Evolutionary conservation across 2,113 vertebrate genomes (phyloP), one percentile per base, ranked within the genome.

Genomic region (Syngnathoides biaculeatus): DNA sequence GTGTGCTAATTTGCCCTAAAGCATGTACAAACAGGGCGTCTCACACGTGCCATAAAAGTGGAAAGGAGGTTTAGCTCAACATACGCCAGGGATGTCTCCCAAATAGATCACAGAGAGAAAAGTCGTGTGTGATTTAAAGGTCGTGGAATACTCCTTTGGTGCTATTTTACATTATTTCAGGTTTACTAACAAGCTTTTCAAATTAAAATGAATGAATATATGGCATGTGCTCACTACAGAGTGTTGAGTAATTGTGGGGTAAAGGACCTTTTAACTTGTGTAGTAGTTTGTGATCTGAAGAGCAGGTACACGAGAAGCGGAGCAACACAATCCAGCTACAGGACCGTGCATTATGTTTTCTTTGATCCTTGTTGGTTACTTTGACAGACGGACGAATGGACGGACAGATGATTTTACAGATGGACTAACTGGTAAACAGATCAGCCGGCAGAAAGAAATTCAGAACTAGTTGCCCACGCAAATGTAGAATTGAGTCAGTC

Each of bases 31-130:
- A 92, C 90, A 92, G 85, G 88, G 77, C 80, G 73, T 76, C 86
- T 90, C 88, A 91, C 88, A 88, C 73, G 78, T 87, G 85, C 89
- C 90, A 89, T 87, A 89, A 88, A 90, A 85, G 86, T 86, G 86
- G 87, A 89, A 86, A 87, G 84, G 87, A 91, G 91, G 90, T 88
- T 92, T 90, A 91, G 89, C 84, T 90, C 88, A 86, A 89, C 81
- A 81, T 87, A 89, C 88, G 87, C 87, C 67, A 83, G 74, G 86
- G 84, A 83, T 56, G 70, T 59, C 66, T 76, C 86, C 86, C 88
- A 89, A 73, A 89, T 81, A 87, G 72, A 85, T 87, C 79, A 86
- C 78, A 88, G 53, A 55, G 53, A 78, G 84, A 84, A 81, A 84
- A 79, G 71, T 63, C 73, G 71, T 65, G 62, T 65, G 71, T 61